phyloP scores from a whole-genome alignment of 1,140 invertebrate genomes.

The Stegodyphus dumicola region DNA sequence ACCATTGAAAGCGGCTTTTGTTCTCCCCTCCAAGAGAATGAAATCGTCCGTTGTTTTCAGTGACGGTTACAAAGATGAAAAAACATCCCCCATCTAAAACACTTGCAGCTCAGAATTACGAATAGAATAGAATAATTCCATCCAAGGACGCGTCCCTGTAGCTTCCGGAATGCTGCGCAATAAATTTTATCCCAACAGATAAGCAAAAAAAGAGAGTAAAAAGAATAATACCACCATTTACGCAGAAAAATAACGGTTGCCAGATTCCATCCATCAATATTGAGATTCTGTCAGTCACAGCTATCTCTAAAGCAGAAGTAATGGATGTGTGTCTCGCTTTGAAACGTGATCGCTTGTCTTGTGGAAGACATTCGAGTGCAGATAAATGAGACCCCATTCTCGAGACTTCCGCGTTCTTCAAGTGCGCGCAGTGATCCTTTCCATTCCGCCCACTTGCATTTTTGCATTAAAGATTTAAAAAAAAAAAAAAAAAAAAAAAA shows the following conservation, averaged over 20 bases:
- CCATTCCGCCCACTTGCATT: slow-evolving; percentile 17
- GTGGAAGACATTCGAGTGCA: not conserved
- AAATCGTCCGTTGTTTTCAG: not conserved
- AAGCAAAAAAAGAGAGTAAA: not conserved
- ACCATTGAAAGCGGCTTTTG: too few relatives aligned
- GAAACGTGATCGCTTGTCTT: slow-evolving; percentile 32
- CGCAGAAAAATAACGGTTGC: not conserved
- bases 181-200: slow-evolving; percentile 48
- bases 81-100: not conserved
- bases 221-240: not conserved
- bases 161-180: slow-evolving; percentile 1
- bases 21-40: too few relatives aligned
- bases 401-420: slow-evolving; percentile 42
- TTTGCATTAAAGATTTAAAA: not conserved
- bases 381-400: slow-evolving; percentile 30
- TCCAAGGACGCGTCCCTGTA: slow-evolving; percentile 48
- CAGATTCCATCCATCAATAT: slow-evolving; percentile 17
- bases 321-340: not conserved
- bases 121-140: not conserved
- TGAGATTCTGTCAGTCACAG: not conserved
- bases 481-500: not conserved
- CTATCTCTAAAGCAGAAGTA: not conserved
- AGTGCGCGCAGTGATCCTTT: not conserved
- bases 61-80: not conserved
- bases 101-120: not conserved